Percentiles rank a stretch among this genome's conserved stretches.
Evolutionary conservation across 1,140 invertebrate genomes (phyloP).

Genomic region (Anoplophora glabripennis): DNA sequence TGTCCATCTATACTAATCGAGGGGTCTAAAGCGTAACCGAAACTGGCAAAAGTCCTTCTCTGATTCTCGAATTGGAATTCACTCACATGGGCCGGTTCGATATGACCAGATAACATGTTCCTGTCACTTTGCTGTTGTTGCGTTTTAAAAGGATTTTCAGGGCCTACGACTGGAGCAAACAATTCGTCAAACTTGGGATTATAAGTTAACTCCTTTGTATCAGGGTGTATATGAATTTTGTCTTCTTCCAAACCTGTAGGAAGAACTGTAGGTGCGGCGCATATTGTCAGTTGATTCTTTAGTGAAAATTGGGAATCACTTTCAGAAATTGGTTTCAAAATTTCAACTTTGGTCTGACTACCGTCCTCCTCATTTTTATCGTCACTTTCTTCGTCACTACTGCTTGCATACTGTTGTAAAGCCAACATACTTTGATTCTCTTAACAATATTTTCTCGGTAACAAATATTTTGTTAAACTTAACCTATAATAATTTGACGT

Average conservation of each 20-base stretch:
- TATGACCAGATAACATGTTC: slow-evolving; percentile 92
- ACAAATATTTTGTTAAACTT: not conserved
- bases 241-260: slow-evolving; percentile 63
- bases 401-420: slow-evolving; percentile 60
- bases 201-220: slow-evolving; percentile 74
- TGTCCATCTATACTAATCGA: slow-evolving; percentile 71
- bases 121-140: slow-evolving; percentile 81
- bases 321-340: not conserved
- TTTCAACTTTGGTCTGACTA: slow-evolving; percentile 46
- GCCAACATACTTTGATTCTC: slow-evolving; percentile 53
- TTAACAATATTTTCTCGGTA: not conserved
- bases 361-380: slow-evolving; percentile 38
- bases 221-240: slow-evolving; percentile 65
- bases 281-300: slow-evolving; percentile 62
- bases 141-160: slow-evolving; percentile 88
- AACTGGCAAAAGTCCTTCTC: slow-evolving; percentile 89
- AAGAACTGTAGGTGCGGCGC: slow-evolving; percentile 76
- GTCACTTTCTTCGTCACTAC: slow-evolving; percentile 44
- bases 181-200: slow-evolving; percentile 97
- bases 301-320: slow-evolving; percentile 34
- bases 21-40: slow-evolving; percentile 95
- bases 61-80: slow-evolving; percentile 99
- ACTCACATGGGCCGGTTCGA: slow-evolving; percentile 93
- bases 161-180: slow-evolving; percentile 88
- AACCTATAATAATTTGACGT: slow-evolving; percentile 1